Evolutionary conservation across 1,140 invertebrate species (phyloP).

Genomic region (Chironomus striatipennis): DNA sequence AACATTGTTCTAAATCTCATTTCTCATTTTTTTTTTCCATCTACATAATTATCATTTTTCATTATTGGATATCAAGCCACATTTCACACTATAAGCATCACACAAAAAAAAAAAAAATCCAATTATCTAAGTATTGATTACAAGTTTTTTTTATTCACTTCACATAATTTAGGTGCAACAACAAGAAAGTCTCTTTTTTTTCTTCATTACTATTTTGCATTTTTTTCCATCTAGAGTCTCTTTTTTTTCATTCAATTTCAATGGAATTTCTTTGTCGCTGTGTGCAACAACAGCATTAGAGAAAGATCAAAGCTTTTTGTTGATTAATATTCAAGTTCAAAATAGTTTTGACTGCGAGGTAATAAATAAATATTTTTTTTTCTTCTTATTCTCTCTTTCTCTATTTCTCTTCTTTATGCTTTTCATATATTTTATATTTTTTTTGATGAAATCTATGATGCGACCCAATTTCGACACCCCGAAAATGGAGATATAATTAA

Average conservation of each 20-base stretch:
- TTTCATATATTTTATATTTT: not conserved
- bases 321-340: constrained; percentile 9
- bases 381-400: not conserved
- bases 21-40: too few species aligned
- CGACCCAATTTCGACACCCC: constrained; percentile 18
- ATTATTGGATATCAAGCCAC: too few species aligned
- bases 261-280: not conserved
- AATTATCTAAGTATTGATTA: too few species aligned
- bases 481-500: constrained; percentile 20
- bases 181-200: too few species aligned
- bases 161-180: too few species aligned
- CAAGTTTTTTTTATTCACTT: too few species aligned
- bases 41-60: too few species aligned
- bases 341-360: not conserved
- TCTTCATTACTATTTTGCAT: too few species aligned
- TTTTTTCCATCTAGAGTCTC: not conserved
- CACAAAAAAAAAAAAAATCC: too few species aligned
- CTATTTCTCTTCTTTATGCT: not conserved
- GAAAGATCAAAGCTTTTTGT: not conserved
- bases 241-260: not conserved
- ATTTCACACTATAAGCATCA: too few species aligned
- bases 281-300: not conserved
- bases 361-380: constrained; percentile 1
- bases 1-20: too few species aligned
- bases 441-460: constrained; percentile 14